Base-by-base conservation (phyloP, 2,888 invertebrate species). In the Hesperia comma region DNA sequence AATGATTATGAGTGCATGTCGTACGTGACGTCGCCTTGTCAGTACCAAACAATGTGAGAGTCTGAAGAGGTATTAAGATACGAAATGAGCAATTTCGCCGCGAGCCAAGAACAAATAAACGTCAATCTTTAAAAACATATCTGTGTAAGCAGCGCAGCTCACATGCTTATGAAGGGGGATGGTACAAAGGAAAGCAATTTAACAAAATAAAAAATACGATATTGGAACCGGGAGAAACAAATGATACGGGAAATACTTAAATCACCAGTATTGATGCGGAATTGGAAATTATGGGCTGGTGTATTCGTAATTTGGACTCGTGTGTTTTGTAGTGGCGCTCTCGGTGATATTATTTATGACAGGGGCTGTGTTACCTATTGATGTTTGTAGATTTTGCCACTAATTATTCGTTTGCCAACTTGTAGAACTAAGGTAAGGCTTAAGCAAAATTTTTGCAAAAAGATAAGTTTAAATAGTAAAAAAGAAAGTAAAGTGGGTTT, bases 171-270 rank as follows among this genome's bases (percentile, higher is more conserved):
- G 86, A 85, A 82, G 84, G 85, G 86, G 86, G 83, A 77, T 74
- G 78, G 69, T 86, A 90, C 89, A 91, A 88, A 92, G 87, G 79
- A 88, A 90, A 91, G 90, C 89, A 90, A 92, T 92, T 92, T 92
- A 87, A 88, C 84, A 86, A 90, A 90, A 90, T 88, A 88, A 86
- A 90, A 91, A 89, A 87, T 82, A 80, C 81, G 77, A 87, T 89
- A 87, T 89, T 84, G 84, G 80, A 84, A 82, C 80, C 76, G 82
- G 76, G 73, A 75, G 84, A 87, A 91, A 92, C 90, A 92, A 92
- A 92, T 89, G 92, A 90, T 87, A 90, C 86, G 83, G 88, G 90
- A 88, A 87, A 89, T 89, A 86, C 86, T 91, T 91, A 90, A 91
- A 92, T 91, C 90, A 90, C 82, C 71, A 84, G 79, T 81, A 88